Evolutionary conservation across 2,797 vertebrate genomes (phyloP).

Genomic region (Rousettus madagascariensis): DNA sequence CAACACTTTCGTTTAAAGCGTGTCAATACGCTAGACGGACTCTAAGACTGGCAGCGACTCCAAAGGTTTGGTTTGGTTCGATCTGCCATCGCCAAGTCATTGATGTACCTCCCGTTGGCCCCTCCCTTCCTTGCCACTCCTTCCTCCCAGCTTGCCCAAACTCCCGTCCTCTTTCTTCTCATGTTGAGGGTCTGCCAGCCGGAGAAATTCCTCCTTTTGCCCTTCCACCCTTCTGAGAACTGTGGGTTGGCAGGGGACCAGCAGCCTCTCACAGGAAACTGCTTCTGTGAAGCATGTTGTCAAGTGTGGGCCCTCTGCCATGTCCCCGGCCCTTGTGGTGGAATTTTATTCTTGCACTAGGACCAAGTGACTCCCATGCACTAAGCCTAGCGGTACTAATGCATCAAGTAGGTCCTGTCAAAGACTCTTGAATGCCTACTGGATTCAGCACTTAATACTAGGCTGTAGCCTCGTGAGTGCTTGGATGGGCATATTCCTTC

Average conservation of each 20-base stretch:
- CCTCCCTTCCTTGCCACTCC: constrained; percentile 31
- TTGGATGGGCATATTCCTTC: neutral
- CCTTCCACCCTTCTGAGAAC: constrained; percentile 54
- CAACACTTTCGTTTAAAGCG: neutral
- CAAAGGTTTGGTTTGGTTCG: neutral
- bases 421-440: neutral
- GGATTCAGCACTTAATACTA: neutral
- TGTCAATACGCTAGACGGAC: fast-evolving
- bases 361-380: neutral
- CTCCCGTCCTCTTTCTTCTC: constrained; percentile 2
- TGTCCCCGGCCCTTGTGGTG: neutral
- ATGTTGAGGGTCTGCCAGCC: neutral
- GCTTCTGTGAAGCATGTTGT: constrained; percentile 31
- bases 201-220: constrained; percentile 46
- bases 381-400: neutral
- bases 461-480: no score
- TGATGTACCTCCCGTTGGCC: neutral
- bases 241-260: constrained; percentile 27
- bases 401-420: neutral
- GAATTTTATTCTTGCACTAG: neutral
- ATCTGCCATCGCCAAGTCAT: neutral
- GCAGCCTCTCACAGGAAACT: neutral
- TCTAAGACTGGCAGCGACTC: neutral
- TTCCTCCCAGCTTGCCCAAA: neutral
- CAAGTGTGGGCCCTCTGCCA: neutral